phyloP scores from a whole-genome alignment of 2,888 invertebrate species.

The Eupithecia insigniata region DNA sequence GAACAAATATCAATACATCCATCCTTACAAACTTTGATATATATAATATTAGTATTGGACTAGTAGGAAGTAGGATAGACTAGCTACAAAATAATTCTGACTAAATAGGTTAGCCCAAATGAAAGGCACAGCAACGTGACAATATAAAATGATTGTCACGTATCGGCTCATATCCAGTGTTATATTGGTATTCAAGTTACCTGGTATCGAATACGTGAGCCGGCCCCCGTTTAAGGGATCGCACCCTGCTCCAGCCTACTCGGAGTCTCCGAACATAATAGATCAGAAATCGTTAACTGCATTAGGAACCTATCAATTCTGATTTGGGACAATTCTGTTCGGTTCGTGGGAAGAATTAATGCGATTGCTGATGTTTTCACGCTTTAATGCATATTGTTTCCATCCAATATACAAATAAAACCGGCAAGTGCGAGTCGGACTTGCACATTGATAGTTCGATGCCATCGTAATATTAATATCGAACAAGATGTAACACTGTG shows the following conservation, averaged over 20 bases:
- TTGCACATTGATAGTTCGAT: background rate
- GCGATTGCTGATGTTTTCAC: constrained; percentile 14
- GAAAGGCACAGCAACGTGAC: constrained; percentile 35
- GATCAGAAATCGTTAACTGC: constrained; percentile 51
- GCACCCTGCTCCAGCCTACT: constrained; percentile 42
- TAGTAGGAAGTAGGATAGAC: no score
- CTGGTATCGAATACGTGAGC: constrained; percentile 62
- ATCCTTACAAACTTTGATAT: no score
- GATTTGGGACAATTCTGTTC: constrained; percentile 45
- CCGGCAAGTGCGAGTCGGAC: background rate
- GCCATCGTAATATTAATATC: background rate
- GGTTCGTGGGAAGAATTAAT: constrained; percentile 44
- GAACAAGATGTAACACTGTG: background rate
- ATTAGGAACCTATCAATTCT: constrained; percentile 38
- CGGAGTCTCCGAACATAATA: constrained; percentile 54
- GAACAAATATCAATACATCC: no score
- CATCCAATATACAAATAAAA: background rate
- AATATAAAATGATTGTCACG: constrained; percentile 42
- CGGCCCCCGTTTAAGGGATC: constrained; percentile 54
- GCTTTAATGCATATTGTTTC: constrained; percentile 7
- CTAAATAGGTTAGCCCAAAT: background rate
- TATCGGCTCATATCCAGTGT: constrained; percentile 41
- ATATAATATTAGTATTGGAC: no score
- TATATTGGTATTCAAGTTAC: constrained; percentile 45
- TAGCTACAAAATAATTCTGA: background rate